Base-by-base conservation (phyloP, 2,797 vertebrate genomes). In the Manis javanica region DNA sequence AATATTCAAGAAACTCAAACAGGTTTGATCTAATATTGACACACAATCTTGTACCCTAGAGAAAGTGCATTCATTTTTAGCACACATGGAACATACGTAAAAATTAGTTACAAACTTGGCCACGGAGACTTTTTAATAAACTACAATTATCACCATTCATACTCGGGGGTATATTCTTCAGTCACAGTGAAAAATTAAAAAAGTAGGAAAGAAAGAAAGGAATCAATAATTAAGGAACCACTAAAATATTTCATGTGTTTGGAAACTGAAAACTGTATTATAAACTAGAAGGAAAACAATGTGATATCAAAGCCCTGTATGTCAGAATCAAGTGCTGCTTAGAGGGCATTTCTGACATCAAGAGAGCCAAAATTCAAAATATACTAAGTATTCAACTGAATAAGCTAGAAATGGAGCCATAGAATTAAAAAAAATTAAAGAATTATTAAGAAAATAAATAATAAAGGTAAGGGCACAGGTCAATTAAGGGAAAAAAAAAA, bases 1-100 rank as follows among this genome's bases (percentile, higher is more conserved):
- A 49, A 55, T 77, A 93, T 72, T 86, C 87, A 49, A 96, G 71
- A 81, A 82, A 46, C 26, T 87, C 31, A 84, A 75, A 63, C 10
- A 90, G 88, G 7, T 42, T 82, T 72, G 42, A 81, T 53, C 46
- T 84, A 81, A 94, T 69, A 78, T 95, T 63, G 69, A 78, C 89
- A 66, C 2, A 69, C 26, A 57, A 51, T 3, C 37, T 96, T 39
- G 11, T 13, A 18, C 64, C 53, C 21, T 24, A 64, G 63, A 78
- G 53, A 78, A 93, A 78, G 64, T 57, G 46, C 23, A 72, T 82
- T 86, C 7, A 53, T 78, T 93, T 91, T 53, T 75, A 82, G 42
- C 29, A 53, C 19, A 46, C 29, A 51, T 37, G 8, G 63, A 69
- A 63, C 12, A 83, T 19, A 78, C 11, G 24, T 87, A 83, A 69